Conservation (phyloP, 2,888 invertebrate genomes). For the Isotomurus palustris region DNA sequence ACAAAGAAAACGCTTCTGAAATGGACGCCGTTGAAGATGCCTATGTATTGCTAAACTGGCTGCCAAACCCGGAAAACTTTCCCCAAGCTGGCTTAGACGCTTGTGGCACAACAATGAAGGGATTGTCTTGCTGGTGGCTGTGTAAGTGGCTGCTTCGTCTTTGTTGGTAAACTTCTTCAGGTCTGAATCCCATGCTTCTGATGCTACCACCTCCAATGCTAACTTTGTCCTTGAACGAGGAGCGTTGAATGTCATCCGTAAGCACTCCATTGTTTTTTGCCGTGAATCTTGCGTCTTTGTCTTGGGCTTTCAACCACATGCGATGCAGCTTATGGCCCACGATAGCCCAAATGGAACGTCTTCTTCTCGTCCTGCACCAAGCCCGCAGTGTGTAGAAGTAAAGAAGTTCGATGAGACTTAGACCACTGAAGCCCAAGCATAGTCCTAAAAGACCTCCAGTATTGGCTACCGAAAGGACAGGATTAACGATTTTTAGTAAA, state of each 20-base stretch:
- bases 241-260: not conserved
- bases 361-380: slow-evolving; percentile 30
- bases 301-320: slow-evolving; percentile 27
- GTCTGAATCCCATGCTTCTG: not conserved
- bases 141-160: not conserved
- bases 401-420: slow-evolving; percentile 32
- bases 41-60: not conserved
- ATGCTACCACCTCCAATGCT: not conserved
- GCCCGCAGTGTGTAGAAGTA: slow-evolving; percentile 39
- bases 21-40: too few relatives aligned
- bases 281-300: not conserved
- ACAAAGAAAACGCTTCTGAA: too few relatives aligned
- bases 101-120: not conserved
- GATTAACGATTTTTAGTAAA: not conserved
- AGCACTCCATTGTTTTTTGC: slow-evolving; percentile 10
- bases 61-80: not conserved
- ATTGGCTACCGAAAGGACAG: slow-evolving; percentile 16
- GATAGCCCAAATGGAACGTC: slow-evolving; percentile 23
- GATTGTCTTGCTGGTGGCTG: not conserved
- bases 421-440: slow-evolving; percentile 32
- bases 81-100: not conserved
- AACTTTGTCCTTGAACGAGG: not conserved
- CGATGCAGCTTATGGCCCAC: slow-evolving; percentile 25
- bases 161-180: not conserved
- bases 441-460: slow-evolving; percentile 34